A percentile compares a stretch with the other conserved stretches of the same genome.
Evolutionary conservation across 2,797 vertebrate genomes (phyloP).

Genomic region (Neostethus bicornis): DNA sequence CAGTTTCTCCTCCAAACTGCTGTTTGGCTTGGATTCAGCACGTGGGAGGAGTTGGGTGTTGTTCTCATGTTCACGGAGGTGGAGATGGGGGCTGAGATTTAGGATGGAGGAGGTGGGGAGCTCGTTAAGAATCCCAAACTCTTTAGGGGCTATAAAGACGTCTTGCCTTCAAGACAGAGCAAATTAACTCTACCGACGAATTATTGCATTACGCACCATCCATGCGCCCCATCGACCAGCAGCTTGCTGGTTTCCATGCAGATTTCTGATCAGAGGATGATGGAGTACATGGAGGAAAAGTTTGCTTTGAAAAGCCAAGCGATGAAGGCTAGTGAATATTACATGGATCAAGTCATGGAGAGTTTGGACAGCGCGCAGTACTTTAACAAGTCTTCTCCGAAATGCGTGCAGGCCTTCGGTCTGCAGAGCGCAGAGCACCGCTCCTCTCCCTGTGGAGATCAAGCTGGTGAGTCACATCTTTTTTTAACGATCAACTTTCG

Average conservation of each 20-base stretch:
- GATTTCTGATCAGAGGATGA: conserved; percentile 76
- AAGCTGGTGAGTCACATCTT: conserved; percentile 79
- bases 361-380: conserved; percentile 92
- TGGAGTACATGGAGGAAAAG: conserved; percentile 98
- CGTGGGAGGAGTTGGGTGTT: conserved; percentile 86
- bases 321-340: conserved; percentile 91
- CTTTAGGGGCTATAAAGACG: conserved; percentile 89
- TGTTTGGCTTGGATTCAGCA: conserved; percentile 52
- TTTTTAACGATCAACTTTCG: too few relatives aligned
- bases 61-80: conserved; percentile 82
- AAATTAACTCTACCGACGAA: conserved; percentile 76
- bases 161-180: conserved; percentile 81
- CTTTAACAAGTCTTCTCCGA: conserved; percentile 89
- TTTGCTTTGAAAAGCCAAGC: conserved; percentile 89
- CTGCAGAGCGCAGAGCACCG: conserved; percentile 86
- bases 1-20: conserved; percentile 40
- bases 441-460: conserved; percentile 86
- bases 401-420: conserved; percentile 90
- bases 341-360: conserved; percentile 97
- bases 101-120: conserved; percentile 9
- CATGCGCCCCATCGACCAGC: conserved; percentile 19
- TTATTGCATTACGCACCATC: conserved; percentile 40
- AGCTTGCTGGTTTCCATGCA: conserved; percentile 32
- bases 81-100: conserved; percentile 6
- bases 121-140: conserved; percentile 77